Percentiles rank a stretch among this genome's conserved stretches.
These are phyloP conservation scores for Piscicola geometra DNA, from an alignment of 2,888 invertebrate species.

Conservation along the genomic window DNA sequence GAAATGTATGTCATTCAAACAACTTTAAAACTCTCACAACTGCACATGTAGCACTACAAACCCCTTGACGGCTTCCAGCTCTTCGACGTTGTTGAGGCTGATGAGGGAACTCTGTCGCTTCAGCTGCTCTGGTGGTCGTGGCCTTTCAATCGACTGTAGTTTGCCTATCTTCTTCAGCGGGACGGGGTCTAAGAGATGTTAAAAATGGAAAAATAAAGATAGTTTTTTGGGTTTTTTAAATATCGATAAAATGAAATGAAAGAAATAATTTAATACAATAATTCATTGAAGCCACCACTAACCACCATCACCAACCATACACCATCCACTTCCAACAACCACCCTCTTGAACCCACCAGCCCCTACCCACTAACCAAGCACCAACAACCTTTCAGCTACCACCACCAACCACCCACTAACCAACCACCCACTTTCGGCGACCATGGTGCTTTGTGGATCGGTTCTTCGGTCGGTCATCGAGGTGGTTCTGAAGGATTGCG, in stretches of 20 bases:
- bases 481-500: constrained; percentile 78
- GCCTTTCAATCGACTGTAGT: constrained; percentile 62
- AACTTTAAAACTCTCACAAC: no score
- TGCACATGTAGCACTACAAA: no score
- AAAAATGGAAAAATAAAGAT: neutral
- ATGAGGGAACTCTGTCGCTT: constrained; percentile 86
- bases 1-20: no score
- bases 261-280: no score
- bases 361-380: neutral
- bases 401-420: neutral
- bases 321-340: neutral
- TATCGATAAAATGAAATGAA: no score
- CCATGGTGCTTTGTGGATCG: constrained; percentile 61
- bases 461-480: constrained; percentile 73
- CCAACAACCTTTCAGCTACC: neutral
- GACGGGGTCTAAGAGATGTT: constrained; percentile 53
- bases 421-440: constrained; percentile 23
- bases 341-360: neutral
- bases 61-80: neutral
- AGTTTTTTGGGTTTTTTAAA: no score
- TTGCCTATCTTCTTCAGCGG: constrained; percentile 65
- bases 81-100: neutral
- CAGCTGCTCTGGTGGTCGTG: constrained; percentile 86
- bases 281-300: no score
- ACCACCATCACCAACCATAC: no score